Conservation (phyloP, 1,140 invertebrate genomes). For the Pentalonia nigronervosa region DNA sequence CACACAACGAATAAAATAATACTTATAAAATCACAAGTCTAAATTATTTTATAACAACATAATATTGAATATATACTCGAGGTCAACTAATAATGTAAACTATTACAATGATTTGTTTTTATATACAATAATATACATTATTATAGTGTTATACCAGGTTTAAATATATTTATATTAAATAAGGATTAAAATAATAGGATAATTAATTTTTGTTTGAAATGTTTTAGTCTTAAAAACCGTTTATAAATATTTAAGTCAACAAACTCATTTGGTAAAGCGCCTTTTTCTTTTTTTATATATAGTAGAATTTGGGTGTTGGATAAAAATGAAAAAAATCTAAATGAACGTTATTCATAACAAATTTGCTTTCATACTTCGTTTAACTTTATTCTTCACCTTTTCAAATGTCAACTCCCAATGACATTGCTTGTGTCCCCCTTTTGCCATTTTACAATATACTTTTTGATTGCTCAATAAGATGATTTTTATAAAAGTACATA, state of each 20-base stretch:
- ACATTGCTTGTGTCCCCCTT: conserved; percentile 31
- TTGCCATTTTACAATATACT: conserved; percentile 47
- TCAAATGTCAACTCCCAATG: conserved; percentile 42
- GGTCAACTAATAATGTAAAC: neutral
- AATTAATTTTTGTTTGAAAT: neutral
- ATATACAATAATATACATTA: neutral
- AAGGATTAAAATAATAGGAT: neutral
- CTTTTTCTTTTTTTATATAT: neutral
- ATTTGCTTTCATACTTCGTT: conserved; percentile 57
- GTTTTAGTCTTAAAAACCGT: neutral
- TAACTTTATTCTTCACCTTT: conserved; percentile 56
- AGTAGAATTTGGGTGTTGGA: neutral
- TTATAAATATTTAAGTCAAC: neutral
- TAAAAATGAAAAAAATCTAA: conserved; percentile 54
- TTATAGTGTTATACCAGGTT: neutral
- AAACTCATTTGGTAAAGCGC: no score
- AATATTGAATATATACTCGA: neutral
- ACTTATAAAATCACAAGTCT: neutral
- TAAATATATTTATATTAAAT: neutral
- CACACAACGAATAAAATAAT: neutral
- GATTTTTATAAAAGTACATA: conserved; percentile 20
- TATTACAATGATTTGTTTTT: neutral
- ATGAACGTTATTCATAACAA: conserved; percentile 58
- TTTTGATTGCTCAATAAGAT: conserved; percentile 53
- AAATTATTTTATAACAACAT: neutral